Base-by-base conservation (phyloP, 2,797 vertebrate species). In the Poeciliopsis turneri region DNA sequence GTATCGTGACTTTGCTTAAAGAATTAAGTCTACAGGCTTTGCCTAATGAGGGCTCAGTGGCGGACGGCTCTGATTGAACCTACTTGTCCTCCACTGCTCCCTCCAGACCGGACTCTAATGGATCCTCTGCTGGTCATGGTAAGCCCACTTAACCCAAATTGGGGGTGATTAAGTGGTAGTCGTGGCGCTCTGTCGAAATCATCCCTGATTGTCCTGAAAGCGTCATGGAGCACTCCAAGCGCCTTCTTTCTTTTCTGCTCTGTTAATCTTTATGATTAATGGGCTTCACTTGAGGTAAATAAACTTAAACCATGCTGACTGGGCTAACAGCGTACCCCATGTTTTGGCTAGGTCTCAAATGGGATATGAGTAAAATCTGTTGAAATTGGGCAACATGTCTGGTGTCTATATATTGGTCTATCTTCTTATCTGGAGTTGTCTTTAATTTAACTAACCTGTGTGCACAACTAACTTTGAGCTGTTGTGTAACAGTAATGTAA, bases 31-130 rank as follows among this genome's bases (percentile, higher is more conserved):
- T 51, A 36, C 72, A 70, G 66, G 61, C 64, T 79, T 84, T 80
- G 72, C 53, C 79, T 86, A 86, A 89, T 87, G 80, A 84, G 70
- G 71, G 72, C 74, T 86, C 11, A 28, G 76, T 18, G 4, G 71
- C 64, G 49, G 74, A 82, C 81, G 47, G 81, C 85, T 84, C 76
- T 82, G 84, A 89, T 78, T 89, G 83, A 90, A 89, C 86, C 71
- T 64, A 51, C 82, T 85, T 86, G 64, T 82, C 74, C 55, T 83
- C 66, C 66, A 75, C 59, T 72, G 78, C 79, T 90, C 81, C 80
- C 81, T 10, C 10, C 75, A 86, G 86, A 86, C 78, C 4, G 25
- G 75, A 78, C 80, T 57, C 70, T 91, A 85, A 91, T 88, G 81
- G 84, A 81, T 78, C 80, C 81, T 83, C 78, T 76, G 25, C 80